Conservation (phyloP, 2,113 vertebrate species). For the Gracilinanus agilis region DNA sequence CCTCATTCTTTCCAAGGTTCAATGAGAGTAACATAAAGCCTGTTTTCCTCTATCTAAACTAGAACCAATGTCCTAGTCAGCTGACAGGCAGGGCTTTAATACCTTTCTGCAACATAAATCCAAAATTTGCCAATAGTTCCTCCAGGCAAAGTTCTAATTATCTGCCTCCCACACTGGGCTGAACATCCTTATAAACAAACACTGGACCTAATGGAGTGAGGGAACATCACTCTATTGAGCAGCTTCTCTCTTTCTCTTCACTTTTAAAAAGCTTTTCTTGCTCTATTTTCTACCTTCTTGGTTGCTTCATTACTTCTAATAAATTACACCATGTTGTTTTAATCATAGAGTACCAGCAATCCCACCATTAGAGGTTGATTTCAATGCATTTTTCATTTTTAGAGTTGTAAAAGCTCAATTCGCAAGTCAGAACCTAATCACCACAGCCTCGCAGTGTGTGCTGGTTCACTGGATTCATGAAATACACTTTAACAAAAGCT, state of each 20-base stretch:
- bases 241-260: neutral
- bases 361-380: conserved; percentile 60
- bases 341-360: conserved; percentile 72
- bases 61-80: conserved; percentile 18
- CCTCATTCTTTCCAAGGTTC: neutral
- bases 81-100: neutral
- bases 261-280: conserved; percentile 11
- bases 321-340: conserved; percentile 74
- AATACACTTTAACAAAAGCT: conserved; percentile 54
- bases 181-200: neutral
- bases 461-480: conserved; percentile 61
- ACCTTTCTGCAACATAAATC: neutral
- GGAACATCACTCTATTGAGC: conserved; percentile 8
- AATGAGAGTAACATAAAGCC: neutral
- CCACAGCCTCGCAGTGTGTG: conserved; percentile 54
- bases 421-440: conserved; percentile 80
- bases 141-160: neutral
- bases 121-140: conserved; percentile 36
- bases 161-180: neutral
- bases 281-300: conserved; percentile 37
- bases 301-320: conserved; percentile 53
- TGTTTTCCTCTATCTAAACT: neutral
- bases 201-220: neutral
- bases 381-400: conserved; percentile 80
- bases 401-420: conserved; percentile 77